Base-by-base conservation (phyloP, 2,113 vertebrate species). In the Todiramphus saurophagus region DNA sequence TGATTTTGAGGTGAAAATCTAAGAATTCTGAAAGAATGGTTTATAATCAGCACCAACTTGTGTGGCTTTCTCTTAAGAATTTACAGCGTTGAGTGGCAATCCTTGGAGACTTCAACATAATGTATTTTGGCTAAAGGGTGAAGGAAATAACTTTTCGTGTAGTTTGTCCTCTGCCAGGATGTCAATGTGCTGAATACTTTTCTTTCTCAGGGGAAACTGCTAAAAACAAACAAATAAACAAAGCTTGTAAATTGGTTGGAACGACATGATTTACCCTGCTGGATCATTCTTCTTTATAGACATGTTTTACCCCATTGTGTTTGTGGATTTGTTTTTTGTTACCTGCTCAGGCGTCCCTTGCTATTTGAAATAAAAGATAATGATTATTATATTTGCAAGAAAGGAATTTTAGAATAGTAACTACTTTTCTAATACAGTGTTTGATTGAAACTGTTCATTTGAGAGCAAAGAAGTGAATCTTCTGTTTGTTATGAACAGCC, bases 1-100 rank as follows among this genome's bases (percentile, higher is more conserved):
- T 93, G 83, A 62, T 94, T 84, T 66, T 62, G 62, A 82, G 73
- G 44, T 91, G 72, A 84, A 79, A 91, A 81, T 82, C 21, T 79
- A 79, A 82, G 60, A 90, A 68, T 62, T 60, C 51, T 76, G 48
- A 74, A 86, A 68, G 63, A 72, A 24, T 33, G 33, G 30, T 68
- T 92, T 86, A 18, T 48, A 72, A 39, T n/a, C 5, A 4, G 19
- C 2, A 4, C 13, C 73, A 68, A 3, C 21, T 69, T 90, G n/a
- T 67, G 67, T 83, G 70, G 67, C 41, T 91, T 92, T 88, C 33
- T 80, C 20, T 82, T 81, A 43, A 72, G 73, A 72, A 93, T 84
- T 91, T 92, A 62, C 16, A 37, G 56, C 1, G 1, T 7, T 37
- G 30, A 50, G 13, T 43, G 46, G 30, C 56, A 67, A 11, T 66